Base-by-base conservation (phyloP, 64 coral and sea anemone species). In the Stichodactyla helianthus region DNA sequence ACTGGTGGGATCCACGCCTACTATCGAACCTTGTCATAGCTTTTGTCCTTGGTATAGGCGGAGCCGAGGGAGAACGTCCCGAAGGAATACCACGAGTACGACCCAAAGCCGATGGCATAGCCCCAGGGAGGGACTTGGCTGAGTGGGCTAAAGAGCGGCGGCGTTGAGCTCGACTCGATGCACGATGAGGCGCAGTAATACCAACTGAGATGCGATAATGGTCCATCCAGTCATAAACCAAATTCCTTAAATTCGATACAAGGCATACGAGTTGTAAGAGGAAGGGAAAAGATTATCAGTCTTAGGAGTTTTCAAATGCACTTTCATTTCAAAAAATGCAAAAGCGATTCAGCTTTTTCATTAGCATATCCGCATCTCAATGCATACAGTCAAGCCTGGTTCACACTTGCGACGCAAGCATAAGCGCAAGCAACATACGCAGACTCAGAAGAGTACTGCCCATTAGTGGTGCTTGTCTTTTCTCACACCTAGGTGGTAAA, bases 181-280 rank as follows among this genome's bases (percentile, higher is more conserved):
- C 53, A 50, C 93, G 93, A 44, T 95, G 35, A 52, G 97, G 93
- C 8, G 82, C 85, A 10, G 93, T 85, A 13, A 95, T 99, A 3
- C 97, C 97, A 52, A 93, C 93, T 50, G 93, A 89, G 22, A 93
- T 82, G 52, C 97, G 88, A 65, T 99, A 99, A 56, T 94, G 91
- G 25, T 99, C 93, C 97, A 99, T 99, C 97, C 97, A 99, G 9
- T 99, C 97, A 88, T 88, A 99, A 50, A 93, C 91, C 18, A 99
- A 55, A 71, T 88, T 91, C 79, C 97, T 74, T 74, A 5, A 14
- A 74, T 10, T 27, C 1, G 27, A 31, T 10, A 74, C 2, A 35
- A 31, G 23, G 25, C 9, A 74, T 7, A 74, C 23, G 56, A 12
- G 9, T 65, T 3, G 35, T 44, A 44, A 44, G 35, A 44, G 35